Evolutionary conservation across 2,113 vertebrate species (phyloP).

Genomic region (Hylia prasina): DNA sequence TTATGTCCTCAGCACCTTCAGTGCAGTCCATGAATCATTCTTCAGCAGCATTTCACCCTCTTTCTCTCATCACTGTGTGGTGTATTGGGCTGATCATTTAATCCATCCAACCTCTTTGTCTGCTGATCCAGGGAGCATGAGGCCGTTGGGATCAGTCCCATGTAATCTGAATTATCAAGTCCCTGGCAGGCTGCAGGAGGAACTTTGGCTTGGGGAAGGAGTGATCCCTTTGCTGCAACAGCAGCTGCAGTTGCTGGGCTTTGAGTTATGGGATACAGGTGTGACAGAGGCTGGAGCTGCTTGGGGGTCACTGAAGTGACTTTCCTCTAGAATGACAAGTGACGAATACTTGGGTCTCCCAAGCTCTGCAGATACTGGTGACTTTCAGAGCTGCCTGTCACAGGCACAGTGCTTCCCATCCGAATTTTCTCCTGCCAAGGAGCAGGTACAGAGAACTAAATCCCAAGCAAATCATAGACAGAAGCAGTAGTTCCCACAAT

Average conservation of each 20-base stretch:
- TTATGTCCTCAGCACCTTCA: background rate
- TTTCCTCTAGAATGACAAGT: background rate
- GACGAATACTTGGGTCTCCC: background rate
- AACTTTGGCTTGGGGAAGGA: background rate
- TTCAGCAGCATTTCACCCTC: background rate
- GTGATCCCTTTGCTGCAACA: background rate
- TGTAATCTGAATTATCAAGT: background rate
- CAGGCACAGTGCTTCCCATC: background rate
- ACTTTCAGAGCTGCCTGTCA: background rate
- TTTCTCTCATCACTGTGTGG: background rate
- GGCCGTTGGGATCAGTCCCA: background rate
- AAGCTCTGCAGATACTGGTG: background rate
- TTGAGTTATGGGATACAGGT: background rate
- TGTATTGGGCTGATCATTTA: background rate
- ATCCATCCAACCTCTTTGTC: background rate
- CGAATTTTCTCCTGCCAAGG: background rate
- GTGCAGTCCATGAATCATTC: background rate
- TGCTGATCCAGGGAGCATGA: background rate
- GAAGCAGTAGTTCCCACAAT: background rate
- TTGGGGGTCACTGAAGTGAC: background rate
- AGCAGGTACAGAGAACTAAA: background rate
- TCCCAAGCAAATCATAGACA: background rate
- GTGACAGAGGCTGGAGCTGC: background rate
- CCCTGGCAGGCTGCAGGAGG: background rate
- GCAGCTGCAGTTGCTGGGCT: background rate